phyloP scores from a whole-genome alignment of 2,797 vertebrate genomes.

The Nannoperca australis region DNA sequence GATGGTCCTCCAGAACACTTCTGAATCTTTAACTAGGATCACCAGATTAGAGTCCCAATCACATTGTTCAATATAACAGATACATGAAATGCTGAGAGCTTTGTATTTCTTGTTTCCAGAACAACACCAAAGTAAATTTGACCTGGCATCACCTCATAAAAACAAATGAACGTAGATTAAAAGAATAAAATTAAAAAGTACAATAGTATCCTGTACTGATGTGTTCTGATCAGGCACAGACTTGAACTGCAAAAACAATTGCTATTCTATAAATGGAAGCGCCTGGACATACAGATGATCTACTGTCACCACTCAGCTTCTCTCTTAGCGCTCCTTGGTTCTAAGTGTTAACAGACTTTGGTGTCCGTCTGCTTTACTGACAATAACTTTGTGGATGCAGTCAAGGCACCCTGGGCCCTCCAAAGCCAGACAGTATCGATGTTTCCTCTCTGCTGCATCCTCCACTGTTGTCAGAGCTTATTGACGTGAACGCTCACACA shows the following conservation, averaged over 20 bases:
- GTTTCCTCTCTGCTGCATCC: slow-evolving; percentile 1
- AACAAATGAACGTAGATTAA: neutral
- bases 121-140: neutral
- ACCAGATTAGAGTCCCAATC: too few relatives aligned
- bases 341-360: neutral
- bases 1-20: neutral
- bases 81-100: too few relatives aligned
- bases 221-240: neutral
- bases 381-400: neutral
- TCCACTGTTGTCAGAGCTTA: slow-evolving; percentile 12
- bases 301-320: neutral
- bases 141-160: neutral
- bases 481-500: slow-evolving; percentile 6
- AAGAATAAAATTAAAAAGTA: neutral
- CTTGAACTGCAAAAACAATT: neutral
- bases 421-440: neutral
- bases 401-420: neutral
- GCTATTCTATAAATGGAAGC: neutral
- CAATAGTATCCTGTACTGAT: neutral
- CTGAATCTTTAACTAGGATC: too few relatives aligned
- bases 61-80: too few relatives aligned
- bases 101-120: neutral
- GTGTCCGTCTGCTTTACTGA: neutral
- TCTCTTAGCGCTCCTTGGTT: neutral
- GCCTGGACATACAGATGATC: too few relatives aligned